Conservation (phyloP, 2,888 invertebrate species). For the Ormyrus nitidulus region DNA sequence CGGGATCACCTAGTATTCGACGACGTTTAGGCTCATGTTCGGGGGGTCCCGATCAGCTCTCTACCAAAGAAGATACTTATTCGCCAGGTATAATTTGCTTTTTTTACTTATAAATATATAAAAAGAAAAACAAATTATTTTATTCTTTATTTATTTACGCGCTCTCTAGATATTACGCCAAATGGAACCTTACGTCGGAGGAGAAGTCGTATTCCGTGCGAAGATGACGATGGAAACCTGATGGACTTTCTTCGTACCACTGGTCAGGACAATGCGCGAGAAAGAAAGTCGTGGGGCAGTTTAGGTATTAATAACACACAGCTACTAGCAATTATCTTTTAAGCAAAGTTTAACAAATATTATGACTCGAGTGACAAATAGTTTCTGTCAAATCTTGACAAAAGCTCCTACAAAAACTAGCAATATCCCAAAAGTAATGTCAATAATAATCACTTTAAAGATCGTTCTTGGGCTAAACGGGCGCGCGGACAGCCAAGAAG, state of each 20-base stretch:
- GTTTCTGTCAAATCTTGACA: too few species aligned
- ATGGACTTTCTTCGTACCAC: constrained; percentile 90
- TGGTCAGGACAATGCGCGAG: constrained; percentile 85
- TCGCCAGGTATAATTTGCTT: constrained; percentile 76
- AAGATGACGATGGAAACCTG: constrained; percentile 89
- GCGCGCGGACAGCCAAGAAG: constrained; percentile 85
- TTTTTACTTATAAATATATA: too few species aligned
- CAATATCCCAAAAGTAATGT: too few species aligned
- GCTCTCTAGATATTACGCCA: constrained; percentile 85
- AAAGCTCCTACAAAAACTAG: too few species aligned
- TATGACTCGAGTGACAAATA: too few species aligned
- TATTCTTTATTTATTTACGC: too few species aligned
- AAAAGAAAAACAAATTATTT: too few species aligned
- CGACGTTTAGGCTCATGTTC: constrained; percentile 81
- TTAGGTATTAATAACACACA: constrained; percentile 78
- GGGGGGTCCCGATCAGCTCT: constrained; percentile 72
- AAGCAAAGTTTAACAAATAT: constrained; percentile 32
- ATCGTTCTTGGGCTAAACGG: constrained; percentile 92
- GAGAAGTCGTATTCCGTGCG: constrained; percentile 87
- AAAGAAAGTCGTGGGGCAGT: constrained; percentile 90
- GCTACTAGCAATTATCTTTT: not conserved
- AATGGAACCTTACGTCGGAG: constrained; percentile 90
- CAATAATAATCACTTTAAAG: constrained; percentile 73
- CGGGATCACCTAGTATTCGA: constrained; percentile 83
- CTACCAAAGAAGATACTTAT: constrained; percentile 77